Percentiles rank a stretch among this genome's conserved stretches.
phyloP scores from a whole-genome alignment of 2,888 invertebrate species.

The Deroplatys truncata region DNA sequence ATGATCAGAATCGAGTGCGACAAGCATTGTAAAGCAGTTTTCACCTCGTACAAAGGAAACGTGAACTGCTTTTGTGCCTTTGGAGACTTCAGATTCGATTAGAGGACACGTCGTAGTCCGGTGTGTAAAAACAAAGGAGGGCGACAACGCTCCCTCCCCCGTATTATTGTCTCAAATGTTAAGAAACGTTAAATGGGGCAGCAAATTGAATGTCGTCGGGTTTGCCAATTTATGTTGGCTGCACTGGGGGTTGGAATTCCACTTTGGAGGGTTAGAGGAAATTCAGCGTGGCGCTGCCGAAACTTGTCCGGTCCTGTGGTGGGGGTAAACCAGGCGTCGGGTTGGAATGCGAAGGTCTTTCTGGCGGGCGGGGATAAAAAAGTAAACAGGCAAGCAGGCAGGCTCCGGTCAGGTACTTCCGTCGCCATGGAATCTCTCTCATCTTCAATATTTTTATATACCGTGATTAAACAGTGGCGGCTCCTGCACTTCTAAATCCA shows the following conservation, averaged over 20 bases:
- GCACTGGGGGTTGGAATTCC: not conserved
- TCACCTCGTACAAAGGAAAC: not conserved
- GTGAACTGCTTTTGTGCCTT: not conserved
- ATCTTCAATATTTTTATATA: too few species aligned
- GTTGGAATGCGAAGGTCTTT: constrained; percentile 15
- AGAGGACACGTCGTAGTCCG: not conserved
- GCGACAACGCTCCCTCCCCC: too few species aligned
- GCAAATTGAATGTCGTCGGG: not conserved
- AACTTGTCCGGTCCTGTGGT: not conserved
- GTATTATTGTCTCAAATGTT: not conserved
- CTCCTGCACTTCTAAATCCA: too few species aligned
- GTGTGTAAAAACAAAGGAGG: too few species aligned
- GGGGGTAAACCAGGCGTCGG: not conserved
- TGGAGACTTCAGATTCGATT: not conserved
- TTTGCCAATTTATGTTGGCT: not conserved
- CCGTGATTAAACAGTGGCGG: too few species aligned
- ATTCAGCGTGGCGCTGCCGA: not conserved
- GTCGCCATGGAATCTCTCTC: too few species aligned
- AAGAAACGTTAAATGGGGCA: not conserved
- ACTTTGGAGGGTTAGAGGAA: not conserved
- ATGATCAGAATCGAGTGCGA: not conserved
- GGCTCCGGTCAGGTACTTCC: too few species aligned
- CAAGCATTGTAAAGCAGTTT: not conserved
- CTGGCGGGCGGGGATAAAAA: not conserved
- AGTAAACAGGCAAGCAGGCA: not conserved